Evolutionary conservation across 2,797 vertebrate species (phyloP), one percentile per base, ranked within the genome.

Genomic region (Pogoniulus pusillus): DNA sequence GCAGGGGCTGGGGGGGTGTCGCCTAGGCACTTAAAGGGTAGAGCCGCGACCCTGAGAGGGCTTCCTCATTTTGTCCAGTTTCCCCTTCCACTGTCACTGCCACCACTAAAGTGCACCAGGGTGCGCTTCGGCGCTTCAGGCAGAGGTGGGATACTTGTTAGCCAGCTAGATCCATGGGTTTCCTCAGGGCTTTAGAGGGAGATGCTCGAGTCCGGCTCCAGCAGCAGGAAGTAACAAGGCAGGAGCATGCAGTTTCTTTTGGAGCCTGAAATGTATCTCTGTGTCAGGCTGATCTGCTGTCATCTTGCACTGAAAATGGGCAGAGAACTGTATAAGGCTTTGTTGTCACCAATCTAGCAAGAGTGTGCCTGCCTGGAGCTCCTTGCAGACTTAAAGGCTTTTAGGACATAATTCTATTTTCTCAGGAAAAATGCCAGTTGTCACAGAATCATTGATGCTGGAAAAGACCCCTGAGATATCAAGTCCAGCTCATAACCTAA

Each of bases 211-310:
- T 6, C 30, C 7, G 0, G 60, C n/a, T 55, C 57, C 7, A 57
- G 34, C 54, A 20, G 54, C 45, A 9, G 54, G 58, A 45, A 32
- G 29, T 5, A 8, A 7, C 10, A 8, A n/a, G 32, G 60, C 34
- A 27, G 39, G 20, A 82, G 9, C 14, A 1, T 3, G 13, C 29
- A 6, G 18, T 4, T 12, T 29, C 0, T 0, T 47, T 3, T 7
- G 14, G 15, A 22, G 4, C 16, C 43, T 77, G 65, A 34, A 34
- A 51, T 32, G 16, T 34, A 1, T 11, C n/a, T 18, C 9, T 15
- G 2, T 29, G n/a, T 29, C 32, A 6, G 8, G 30, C 32, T n/a
- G 73, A 35, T 29, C 4, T 7, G 12, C 9, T 14, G 9, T 29
- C 30, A 1, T 35, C 26, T 37, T 9, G 12, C 19, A 2, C 19